Evolutionary conservation across 2,888 invertebrate genomes (phyloP).

Genomic region (Labia minor): DNA sequence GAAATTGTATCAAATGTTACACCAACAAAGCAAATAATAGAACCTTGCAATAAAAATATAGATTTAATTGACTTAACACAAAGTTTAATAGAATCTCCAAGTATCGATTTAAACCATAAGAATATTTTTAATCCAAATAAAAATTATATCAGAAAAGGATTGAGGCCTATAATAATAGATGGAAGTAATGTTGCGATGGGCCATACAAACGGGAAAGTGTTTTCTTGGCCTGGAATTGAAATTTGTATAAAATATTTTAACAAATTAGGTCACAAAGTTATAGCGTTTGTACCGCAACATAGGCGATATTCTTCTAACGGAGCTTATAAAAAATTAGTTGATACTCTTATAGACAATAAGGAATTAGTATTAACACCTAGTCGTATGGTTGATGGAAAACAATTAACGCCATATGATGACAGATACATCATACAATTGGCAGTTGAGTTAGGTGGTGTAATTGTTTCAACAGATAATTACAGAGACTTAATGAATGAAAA

Average conservation of each 20-base stretch:
- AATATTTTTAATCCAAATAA: constrained; percentile 42
- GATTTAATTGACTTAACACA: too few relatives aligned
- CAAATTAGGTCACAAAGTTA: constrained; percentile 57
- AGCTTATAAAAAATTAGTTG: constrained; percentile 47
- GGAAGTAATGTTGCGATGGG: constrained; percentile 74
- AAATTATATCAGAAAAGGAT: constrained; percentile 35
- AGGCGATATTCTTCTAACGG: constrained; percentile 39
- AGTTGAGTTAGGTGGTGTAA: constrained; percentile 54
- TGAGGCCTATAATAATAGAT: constrained; percentile 65
- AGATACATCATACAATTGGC: constrained; percentile 67
- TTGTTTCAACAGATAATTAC: constrained; percentile 65
- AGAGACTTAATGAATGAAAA: constrained; percentile 57
- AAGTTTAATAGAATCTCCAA: too few relatives aligned
- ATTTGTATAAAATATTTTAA: constrained; percentile 67
- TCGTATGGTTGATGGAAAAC: constrained; percentile 49
- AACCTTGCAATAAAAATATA: too few relatives aligned
- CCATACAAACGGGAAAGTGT: constrained; percentile 53
- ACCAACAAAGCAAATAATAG: too few relatives aligned
- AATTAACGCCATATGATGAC: constrained; percentile 60
- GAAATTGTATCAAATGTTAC: too few relatives aligned
- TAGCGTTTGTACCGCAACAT: constrained; percentile 66
- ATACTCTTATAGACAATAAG: constrained; percentile 46
- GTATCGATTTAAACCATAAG: not conserved
- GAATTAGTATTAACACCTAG: constrained; percentile 65
- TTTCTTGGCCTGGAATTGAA: constrained; percentile 63